Base-by-base conservation (phyloP, 2,888 invertebrate species). In the Exephanes ischioxanthus region DNA sequence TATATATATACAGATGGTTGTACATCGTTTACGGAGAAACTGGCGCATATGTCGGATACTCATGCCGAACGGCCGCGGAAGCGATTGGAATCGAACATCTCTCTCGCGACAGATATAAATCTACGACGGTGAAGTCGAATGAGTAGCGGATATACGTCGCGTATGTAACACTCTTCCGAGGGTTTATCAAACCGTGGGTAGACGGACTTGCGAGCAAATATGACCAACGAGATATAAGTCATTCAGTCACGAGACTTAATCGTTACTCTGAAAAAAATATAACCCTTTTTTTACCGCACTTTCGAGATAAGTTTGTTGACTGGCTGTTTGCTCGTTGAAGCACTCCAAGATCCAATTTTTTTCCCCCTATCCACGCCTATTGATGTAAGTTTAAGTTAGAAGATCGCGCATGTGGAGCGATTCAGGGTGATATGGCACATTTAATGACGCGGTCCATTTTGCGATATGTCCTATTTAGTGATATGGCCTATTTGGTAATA, bases 31-130 rank as follows among this genome's bases (percentile, higher is more conserved):
- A 51, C 75, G 33, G 66, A 51, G 75, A 76, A 76, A 66, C 58
- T 73, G 73, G 22, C 72, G 55, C 30, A 22, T 61, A 61, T 61
- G 51, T 63, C 66, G 61, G 78, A 66, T 58, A 33, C 51, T 63
- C 33, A 33, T 2, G 19, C 14, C 41, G 58, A 26, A 14, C 55
- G 51, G 51, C 61, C 37, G 66, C 70, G 80, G 80, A 80, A 84
- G 68, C 67, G 70, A 79, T 83, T 79, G 67, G 67, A 83, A 83
- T 75, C 70, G 41, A 37, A 55, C n/a, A 51, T 73, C 33, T 26
- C 45, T 1, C 26, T 41, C 55, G 37, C 41, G 58, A 55, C 16
- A 41, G 55, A 53, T 53, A 30, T 4, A 7, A 37, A 53, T 55
- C 53, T 71, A 19, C 26, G 33, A 33, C 61, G 61, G 6, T 16